phyloP scores from a whole-genome alignment of 2,797 vertebrate genomes.

The Sebastes itinus region DNA sequence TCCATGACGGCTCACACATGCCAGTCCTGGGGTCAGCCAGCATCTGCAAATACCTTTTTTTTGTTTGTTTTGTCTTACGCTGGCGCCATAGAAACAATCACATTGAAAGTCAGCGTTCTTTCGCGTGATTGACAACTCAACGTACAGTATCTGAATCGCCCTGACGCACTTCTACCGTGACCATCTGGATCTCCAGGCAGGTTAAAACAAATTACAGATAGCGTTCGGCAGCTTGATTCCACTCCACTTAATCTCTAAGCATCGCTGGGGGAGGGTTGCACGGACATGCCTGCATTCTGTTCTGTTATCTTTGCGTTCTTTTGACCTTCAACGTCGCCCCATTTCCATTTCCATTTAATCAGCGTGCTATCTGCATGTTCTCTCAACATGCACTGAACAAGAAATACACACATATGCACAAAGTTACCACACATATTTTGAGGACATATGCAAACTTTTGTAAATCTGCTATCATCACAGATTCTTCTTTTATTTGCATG shows the following conservation, averaged over 20 bases:
- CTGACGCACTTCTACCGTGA: not conserved
- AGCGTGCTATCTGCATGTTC: not conserved
- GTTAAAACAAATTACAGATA: slow-evolving; percentile 5
- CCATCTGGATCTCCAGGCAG: not conserved
- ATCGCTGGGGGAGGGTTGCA: not conserved
- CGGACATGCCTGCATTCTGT: not conserved
- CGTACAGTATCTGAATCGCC: not conserved
- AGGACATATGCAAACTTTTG: too few species aligned
- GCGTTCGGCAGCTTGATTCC: not conserved
- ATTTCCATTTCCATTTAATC: not conserved
- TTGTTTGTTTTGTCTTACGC: not conserved
- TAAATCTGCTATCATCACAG: too few species aligned
- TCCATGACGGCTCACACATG: not conserved
- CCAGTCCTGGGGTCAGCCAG: not conserved
- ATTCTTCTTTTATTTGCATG: too few species aligned
- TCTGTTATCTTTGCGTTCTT: not conserved
- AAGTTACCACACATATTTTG: not conserved
- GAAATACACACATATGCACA: not conserved
- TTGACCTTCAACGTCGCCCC: too few species aligned
- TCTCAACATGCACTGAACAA: not conserved
- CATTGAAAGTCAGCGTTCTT: not conserved
- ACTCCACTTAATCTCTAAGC: not conserved
- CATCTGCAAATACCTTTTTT: not conserved
- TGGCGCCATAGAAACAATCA: not conserved
- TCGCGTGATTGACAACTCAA: not conserved